Evolutionary conservation across 2,797 vertebrate genomes (phyloP).

Genomic region (Miichthys miiuy): DNA sequence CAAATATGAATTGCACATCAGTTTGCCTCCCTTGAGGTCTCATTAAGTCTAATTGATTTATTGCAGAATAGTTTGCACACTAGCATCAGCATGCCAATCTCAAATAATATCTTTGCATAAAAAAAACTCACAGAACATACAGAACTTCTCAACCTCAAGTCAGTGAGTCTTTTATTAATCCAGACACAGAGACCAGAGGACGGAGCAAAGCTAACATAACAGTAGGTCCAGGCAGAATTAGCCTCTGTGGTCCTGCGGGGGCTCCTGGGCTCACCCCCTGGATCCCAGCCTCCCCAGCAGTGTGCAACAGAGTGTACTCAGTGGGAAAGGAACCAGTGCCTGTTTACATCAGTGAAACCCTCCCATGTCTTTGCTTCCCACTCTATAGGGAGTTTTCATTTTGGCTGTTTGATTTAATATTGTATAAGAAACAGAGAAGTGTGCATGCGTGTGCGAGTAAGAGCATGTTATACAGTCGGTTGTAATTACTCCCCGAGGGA

Average conservation of each 20-base stretch:
- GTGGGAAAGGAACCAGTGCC: conserved; percentile 17
- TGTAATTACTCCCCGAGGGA: conserved; percentile 69
- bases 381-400: conserved; percentile 36
- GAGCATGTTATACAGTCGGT: conserved; percentile 17
- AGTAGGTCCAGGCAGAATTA: conserved; percentile 21
- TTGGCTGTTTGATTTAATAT: conserved; percentile 45
- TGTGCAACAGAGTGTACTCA: conserved; percentile 13
- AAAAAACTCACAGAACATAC: not conserved
- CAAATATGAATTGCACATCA: conserved; percentile 47
- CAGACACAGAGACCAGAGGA: conserved; percentile 25
- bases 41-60: conserved; percentile 66
- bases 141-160: conserved; percentile 4
- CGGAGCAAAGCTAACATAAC: conserved; percentile 11
- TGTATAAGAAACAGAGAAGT: conserved; percentile 5
- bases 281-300: conserved; percentile 8
- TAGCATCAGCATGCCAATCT: not conserved
- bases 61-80: conserved; percentile 38
- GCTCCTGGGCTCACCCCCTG: not conserved
- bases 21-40: conserved; percentile 54
- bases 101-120: not conserved
- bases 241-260: conserved; percentile 13
- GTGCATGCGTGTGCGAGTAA: not conserved
- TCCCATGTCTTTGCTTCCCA: conserved; percentile 12
- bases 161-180: conserved; percentile 18
- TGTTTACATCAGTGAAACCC: conserved; percentile 35